Conservation (phyloP, 1,140 invertebrate genomes). For the Physella acuta region DNA sequence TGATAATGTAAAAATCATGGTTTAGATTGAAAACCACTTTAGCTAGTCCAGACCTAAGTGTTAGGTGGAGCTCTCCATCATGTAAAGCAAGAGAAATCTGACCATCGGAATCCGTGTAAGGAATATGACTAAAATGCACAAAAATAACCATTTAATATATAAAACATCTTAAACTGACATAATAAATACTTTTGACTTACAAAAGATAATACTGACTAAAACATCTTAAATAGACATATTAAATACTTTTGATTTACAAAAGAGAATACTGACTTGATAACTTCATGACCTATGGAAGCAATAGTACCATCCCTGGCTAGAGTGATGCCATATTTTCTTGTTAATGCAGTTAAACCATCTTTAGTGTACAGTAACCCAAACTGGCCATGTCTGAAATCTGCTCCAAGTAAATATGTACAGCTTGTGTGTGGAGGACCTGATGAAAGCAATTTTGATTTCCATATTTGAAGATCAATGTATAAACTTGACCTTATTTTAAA, state of each 20-base stretch:
- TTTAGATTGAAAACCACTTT: background rate
- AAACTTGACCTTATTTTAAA: too few relatives aligned
- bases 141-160: too few relatives aligned
- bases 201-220: too few relatives aligned
- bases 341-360: background rate
- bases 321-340: background rate
- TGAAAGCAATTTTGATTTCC: too few relatives aligned
- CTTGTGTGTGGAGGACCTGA: background rate
- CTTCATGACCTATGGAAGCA: background rate
- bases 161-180: too few relatives aligned
- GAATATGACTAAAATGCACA: background rate
- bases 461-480: too few relatives aligned
- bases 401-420: background rate
- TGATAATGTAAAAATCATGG: background rate
- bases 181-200: too few relatives aligned
- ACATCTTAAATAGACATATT: too few relatives aligned
- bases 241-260: too few relatives aligned
- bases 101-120: background rate
- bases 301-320: background rate
- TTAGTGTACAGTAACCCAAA: slow-evolving; percentile 1
- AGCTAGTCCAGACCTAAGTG: background rate
- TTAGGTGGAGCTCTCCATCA: slow-evolving; percentile 1
- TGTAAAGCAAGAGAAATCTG: background rate
- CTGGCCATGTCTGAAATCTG: background rate
- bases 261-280: background rate